phyloP scores from a whole-genome alignment of 2,888 invertebrate species.

The Yponomeuta plumbellus region DNA sequence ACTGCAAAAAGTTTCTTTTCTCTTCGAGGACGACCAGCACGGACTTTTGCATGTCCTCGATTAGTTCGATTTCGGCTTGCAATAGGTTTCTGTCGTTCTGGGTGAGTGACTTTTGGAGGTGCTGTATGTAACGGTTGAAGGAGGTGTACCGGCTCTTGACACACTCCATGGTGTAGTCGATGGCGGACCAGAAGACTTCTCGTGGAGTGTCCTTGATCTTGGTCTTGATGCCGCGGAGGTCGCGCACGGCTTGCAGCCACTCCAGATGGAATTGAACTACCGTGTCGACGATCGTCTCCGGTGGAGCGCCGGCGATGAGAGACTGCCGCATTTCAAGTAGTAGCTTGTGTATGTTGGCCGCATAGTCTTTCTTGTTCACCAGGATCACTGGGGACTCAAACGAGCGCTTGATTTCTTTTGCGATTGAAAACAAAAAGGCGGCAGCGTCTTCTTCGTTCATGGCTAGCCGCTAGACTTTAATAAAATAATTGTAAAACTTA shows the following conservation, averaged over 20 bases:
- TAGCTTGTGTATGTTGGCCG: constrained; percentile 27
- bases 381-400: constrained; percentile 39
- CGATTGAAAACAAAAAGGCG: constrained; percentile 31
- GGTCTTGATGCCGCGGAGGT: constrained; percentile 34
- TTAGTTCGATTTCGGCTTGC: constrained; percentile 27
- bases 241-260: constrained; percentile 38
- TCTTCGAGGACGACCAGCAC: constrained; percentile 30
- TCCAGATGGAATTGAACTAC: constrained; percentile 32
- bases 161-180: constrained; percentile 34
- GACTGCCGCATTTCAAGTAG: constrained; percentile 28
- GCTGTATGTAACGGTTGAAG: constrained; percentile 26
- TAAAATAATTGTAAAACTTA: constrained; percentile 3
- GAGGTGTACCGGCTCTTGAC: constrained; percentile 25
- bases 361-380: constrained; percentile 38
- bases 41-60: constrained; percentile 33
- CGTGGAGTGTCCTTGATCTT: constrained; percentile 32
- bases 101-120: constrained; percentile 21
- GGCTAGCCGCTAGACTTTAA: not conserved
- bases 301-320: constrained; percentile 22
- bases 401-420: constrained; percentile 35
- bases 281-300: constrained; percentile 26
- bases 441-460: constrained; percentile 31
- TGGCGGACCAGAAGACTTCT: constrained; percentile 29
- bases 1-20: constrained; percentile 29
- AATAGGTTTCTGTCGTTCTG: constrained; percentile 27